A percentile compares a stretch with the other conserved stretches of the same genome.
These are phyloP conservation scores for Corythaixoides concolor DNA, from an alignment of 2,113 vertebrate genomes.

Conservation along the genomic window DNA sequence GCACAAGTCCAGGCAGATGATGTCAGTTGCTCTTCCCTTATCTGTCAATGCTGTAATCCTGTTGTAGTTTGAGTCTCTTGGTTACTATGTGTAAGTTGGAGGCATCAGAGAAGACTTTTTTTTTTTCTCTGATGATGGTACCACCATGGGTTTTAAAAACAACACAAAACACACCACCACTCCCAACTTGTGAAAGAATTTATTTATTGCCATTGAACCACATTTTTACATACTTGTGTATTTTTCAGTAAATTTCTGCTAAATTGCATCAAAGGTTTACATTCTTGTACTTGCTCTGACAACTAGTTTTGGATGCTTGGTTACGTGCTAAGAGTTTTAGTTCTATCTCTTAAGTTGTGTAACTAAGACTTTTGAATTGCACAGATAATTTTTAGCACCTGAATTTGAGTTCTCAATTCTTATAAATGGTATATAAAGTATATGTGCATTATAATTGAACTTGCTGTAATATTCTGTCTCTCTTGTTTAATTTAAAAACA, in stretches of 20 bases:
- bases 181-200: not conserved
- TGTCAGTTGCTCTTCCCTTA: no score
- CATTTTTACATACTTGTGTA: not conserved
- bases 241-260: not conserved
- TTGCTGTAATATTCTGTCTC: not conserved
- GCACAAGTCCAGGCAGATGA: no score
- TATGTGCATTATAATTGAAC: not conserved
- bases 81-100: not conserved
- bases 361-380: not conserved
- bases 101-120: not conserved
- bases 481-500: not conserved
- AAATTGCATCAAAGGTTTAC: not conserved
- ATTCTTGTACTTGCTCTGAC: not conserved
- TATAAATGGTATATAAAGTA: fast-evolving
- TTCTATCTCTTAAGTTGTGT: not conserved
- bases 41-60: no score
- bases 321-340: not conserved
- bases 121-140: not conserved
- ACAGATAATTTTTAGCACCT: not conserved
- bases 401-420: not conserved
- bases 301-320: not conserved
- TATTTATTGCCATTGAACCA: not conserved
- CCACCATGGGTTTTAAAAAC: not conserved
- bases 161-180: not conserved
- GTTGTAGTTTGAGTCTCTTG: not conserved